Conservation (phyloP, 2,888 invertebrate species). For the Meiosimyza decipiens region DNA sequence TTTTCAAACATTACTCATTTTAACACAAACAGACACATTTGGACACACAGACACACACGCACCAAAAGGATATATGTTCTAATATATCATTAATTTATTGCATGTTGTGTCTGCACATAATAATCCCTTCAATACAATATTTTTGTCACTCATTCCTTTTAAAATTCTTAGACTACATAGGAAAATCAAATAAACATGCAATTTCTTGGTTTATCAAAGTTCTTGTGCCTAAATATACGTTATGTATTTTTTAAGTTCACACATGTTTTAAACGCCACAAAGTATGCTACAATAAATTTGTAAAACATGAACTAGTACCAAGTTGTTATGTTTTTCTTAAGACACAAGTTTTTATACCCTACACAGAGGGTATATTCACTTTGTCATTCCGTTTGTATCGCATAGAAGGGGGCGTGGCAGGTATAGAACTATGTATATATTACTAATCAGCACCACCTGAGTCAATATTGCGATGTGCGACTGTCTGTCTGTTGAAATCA, state of each 20-base stretch:
- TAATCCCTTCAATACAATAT: conserved; percentile 17
- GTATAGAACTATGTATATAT: too few species aligned
- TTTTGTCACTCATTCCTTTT: conserved; percentile 44
- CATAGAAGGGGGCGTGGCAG: too few species aligned
- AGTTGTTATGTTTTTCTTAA: too few species aligned
- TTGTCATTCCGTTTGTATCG: too few species aligned
- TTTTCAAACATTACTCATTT: too few species aligned
- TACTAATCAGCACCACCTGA: too few species aligned
- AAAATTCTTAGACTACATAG: conserved; percentile 48
- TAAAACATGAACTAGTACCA: background rate
- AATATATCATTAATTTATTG: background rate
- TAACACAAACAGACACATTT: conserved; percentile 7
- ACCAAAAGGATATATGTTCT: too few species aligned
- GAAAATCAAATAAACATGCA: conserved; percentile 46
- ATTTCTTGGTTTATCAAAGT: conserved; percentile 36
- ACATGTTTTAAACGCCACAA: conserved; percentile 20
- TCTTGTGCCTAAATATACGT: conserved; percentile 51
- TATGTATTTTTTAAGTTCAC: conserved; percentile 41
- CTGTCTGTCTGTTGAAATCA: too few species aligned
- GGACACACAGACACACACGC: background rate
- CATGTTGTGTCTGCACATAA: conserved; percentile 24
- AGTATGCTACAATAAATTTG: conserved; percentile 9
- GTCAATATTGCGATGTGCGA: too few species aligned
- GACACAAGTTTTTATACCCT: too few species aligned
- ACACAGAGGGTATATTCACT: too few species aligned